Base-by-base conservation (phyloP, 2,888 invertebrate species). In the Anthophora plumipes region DNA sequence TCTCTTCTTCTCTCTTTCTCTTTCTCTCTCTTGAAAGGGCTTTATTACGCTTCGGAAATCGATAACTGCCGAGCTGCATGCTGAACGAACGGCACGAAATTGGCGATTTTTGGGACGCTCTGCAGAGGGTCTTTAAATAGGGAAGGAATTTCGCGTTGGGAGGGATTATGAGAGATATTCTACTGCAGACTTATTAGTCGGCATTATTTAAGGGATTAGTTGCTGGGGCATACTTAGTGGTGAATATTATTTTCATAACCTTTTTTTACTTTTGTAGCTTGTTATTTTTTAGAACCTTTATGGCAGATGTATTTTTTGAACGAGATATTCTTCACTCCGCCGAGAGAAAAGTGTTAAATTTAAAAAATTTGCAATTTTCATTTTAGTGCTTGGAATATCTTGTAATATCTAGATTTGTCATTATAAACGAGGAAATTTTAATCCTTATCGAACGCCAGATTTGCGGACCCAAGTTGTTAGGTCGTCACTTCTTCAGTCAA, bases 31-130 rank as follows among this genome's bases (percentile, higher is more conserved):
- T 41, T 60, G 54, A 54, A 48, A 57, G 37, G 46, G 70, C 59
- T 77, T 76, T 77, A 77, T 79, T 77, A 77, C 71, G 70, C 20
- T 79, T 79, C 66, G 64, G 60, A 60, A 77, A 79, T 79, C 79
- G 79, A 79, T 79, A 79, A 54, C 46, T 20, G 52, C 54, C 31
- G n/a, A n/a, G 59, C n/a, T 63, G 63, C 63, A 37, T 60, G 46
- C 52, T n/a, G 54, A 75, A 69, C 22, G 74, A 37, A 61, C 22
- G 54, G 11, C 22, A 20, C 22, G 60, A 52, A 60, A 68, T 74
- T 67, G 59, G 20, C 22, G 14, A 59, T 20, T 43, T 69, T 69
- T 22, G 0, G 22, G 43, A n/a, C 17, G 20, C 37, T 20, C 4
- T 61, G 4, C 20, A 17, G 14, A 22, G 43, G 22, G 22, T 43